Evolutionary conservation across 2,888 invertebrate species (phyloP).

Genomic region (Ramazzottius varieornatus): DNA sequence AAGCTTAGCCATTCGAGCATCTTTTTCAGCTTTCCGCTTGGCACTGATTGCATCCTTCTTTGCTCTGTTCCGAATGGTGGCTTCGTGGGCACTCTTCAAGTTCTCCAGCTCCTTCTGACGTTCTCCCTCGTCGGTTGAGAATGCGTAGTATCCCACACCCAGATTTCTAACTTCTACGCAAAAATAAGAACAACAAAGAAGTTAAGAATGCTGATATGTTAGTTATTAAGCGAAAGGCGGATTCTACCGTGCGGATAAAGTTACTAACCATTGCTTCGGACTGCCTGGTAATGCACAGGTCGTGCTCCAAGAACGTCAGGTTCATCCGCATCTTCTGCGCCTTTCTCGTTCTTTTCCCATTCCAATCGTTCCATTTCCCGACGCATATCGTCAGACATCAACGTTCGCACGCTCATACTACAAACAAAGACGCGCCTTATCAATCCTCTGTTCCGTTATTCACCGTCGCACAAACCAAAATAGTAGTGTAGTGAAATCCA

Average conservation of each 20-base stretch:
- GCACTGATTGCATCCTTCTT: conserved; percentile 19
- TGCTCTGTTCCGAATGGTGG: conserved; percentile 18
- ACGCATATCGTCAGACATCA: conserved; percentile 32
- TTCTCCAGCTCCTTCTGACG: conserved; percentile 53
- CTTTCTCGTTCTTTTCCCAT: conserved; percentile 60
- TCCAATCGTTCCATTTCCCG: conserved; percentile 33
- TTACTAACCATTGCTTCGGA: conserved; percentile 49
- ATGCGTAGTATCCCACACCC: conserved; percentile 70
- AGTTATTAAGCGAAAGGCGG: no score
- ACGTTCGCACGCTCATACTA: background rate
- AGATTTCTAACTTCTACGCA: conserved; percentile 62
- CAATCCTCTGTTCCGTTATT: no score
- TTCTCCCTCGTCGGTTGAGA: conserved; percentile 55
- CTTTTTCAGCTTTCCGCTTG: conserved; percentile 20
- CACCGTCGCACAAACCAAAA: no score
- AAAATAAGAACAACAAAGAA: no score
- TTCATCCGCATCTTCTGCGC: background rate
- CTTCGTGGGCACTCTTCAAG: conserved; percentile 36
- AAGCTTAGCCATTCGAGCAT: conserved; percentile 25
- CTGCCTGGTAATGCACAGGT: conserved; percentile 65
- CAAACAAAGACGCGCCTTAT: background rate
- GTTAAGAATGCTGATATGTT: conserved; percentile 1
- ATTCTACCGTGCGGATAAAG: background rate
- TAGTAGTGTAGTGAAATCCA: background rate
- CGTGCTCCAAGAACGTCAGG: conserved; percentile 23